Conservation (phyloP, 2,888 invertebrate species). For the Quadroppia sp. region DNA sequence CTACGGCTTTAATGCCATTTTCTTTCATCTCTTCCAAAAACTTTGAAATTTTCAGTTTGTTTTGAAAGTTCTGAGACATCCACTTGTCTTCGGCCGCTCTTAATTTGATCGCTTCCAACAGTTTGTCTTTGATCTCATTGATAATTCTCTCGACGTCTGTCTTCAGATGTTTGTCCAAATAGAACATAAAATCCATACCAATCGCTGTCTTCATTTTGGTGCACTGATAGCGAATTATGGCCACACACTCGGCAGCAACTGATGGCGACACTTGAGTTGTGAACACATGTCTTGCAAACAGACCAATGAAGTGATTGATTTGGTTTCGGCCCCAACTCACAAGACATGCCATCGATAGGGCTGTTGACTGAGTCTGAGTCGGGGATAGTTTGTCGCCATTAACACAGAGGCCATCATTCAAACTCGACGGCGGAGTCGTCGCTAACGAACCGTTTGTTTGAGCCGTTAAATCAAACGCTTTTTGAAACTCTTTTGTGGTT, state of each 20-base stretch:
- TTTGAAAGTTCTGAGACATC: conserved; percentile 70
- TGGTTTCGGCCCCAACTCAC: conserved; percentile 67
- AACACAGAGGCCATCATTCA: neutral
- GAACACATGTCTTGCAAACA: conserved; percentile 65
- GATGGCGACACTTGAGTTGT: conserved; percentile 80
- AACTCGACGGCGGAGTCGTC: conserved; percentile 1
- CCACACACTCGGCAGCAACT: conserved; percentile 59
- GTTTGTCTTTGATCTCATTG: conserved; percentile 72
- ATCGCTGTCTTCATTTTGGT: conserved; percentile 54
- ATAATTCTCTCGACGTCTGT: conserved; percentile 70
- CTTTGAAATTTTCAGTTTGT: conserved; percentile 65
- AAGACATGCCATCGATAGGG: conserved; percentile 38
- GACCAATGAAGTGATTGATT: conserved; percentile 53
- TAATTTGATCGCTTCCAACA: conserved; percentile 73
- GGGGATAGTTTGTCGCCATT: conserved; percentile 10
- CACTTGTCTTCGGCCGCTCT: conserved; percentile 71
- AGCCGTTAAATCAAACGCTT: conserved; percentile 63
- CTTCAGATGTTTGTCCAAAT: conserved; percentile 77
- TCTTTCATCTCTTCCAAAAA: conserved; percentile 67
- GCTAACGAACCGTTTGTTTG: neutral
- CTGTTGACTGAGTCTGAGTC: neutral
- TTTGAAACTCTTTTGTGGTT: conserved; percentile 68
- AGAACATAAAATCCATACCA: conserved; percentile 86
- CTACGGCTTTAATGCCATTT: conserved; percentile 63
- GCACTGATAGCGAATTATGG: conserved; percentile 71